Conservation (phyloP, 2,888 invertebrate species). For the Lepetodrilus schrolli region DNA sequence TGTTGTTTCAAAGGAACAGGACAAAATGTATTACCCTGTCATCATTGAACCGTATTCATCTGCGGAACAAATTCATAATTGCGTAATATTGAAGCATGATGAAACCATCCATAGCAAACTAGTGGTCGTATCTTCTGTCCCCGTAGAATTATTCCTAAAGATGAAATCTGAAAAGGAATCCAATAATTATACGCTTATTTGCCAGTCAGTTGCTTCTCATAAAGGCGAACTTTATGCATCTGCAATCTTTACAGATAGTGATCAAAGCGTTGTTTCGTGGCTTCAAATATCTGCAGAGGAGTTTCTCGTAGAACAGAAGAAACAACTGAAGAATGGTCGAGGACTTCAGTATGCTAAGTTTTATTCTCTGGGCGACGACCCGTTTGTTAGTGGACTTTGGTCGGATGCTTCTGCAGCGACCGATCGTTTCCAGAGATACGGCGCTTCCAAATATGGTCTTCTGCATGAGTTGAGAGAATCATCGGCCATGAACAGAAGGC, state of each 20-base stretch:
- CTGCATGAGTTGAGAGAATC: constrained; percentile 63
- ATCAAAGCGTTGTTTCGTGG: constrained; percentile 40
- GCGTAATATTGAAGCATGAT: constrained; percentile 37
- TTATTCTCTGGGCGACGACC: constrained; percentile 50
- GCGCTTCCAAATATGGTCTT: constrained; percentile 66
- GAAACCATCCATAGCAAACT: neutral
- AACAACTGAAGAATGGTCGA: constrained; percentile 41
- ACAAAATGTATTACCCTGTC: constrained; percentile 22
- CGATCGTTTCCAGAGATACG: constrained; percentile 62
- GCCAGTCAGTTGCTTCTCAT: constrained; percentile 3
- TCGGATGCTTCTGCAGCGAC: constrained; percentile 30
- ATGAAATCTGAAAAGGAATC: neutral
- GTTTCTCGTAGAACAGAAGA: constrained; percentile 56
- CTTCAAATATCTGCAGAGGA: constrained; percentile 53
- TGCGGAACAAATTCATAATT: constrained; percentile 29
- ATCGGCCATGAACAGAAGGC: constrained; percentile 51
- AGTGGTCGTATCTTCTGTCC: neutral
- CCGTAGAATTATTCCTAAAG: neutral
- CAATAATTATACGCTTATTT: constrained; percentile 14
- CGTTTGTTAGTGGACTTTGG: constrained; percentile 67
- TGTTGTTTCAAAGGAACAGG: constrained; percentile 11
- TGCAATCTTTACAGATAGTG: constrained; percentile 10
- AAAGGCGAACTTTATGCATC: constrained; percentile 31
- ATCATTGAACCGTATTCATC: constrained; percentile 39
- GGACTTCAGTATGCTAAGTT: constrained; percentile 60